These are phyloP conservation scores for Cydia fagiglandana DNA, from an alignment of 1,140 invertebrate genomes.

Conservation along the genomic window DNA sequence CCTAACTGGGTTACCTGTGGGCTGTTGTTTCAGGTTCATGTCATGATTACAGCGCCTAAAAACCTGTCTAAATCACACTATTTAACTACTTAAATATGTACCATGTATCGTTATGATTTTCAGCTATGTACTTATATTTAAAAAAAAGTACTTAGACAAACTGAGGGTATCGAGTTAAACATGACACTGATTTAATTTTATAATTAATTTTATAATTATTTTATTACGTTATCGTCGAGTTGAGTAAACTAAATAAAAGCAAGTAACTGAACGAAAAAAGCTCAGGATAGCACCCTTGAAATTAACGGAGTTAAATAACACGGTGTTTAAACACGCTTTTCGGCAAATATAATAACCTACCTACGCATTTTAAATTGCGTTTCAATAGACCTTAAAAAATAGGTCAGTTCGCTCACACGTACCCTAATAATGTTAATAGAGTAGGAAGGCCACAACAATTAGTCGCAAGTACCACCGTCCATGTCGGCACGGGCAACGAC, in stretches of 20 bases:
- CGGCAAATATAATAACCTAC: not conserved
- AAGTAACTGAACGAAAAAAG: too few species aligned
- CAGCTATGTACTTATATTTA: too few species aligned
- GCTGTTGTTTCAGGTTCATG: not conserved
- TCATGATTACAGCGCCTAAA: not conserved
- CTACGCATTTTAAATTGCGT: not conserved
- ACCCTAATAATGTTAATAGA: conserved; percentile 10
- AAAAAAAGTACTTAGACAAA: too few species aligned
- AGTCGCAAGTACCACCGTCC: conserved; percentile 9
- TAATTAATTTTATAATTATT: too few species aligned
- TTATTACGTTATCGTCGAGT: too few species aligned
- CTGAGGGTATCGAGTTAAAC: too few species aligned
- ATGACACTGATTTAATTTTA: too few species aligned
- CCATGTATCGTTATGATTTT: too few species aligned
- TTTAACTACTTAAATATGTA: too few species aligned
- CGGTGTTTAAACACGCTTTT: not conserved
- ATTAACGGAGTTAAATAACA: too few species aligned
- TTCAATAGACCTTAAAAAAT: not conserved
- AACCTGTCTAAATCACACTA: not conserved
- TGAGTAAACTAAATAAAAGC: too few species aligned
- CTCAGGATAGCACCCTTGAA: too few species aligned
- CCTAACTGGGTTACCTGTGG: not conserved
- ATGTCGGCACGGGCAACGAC: conserved; percentile 11
- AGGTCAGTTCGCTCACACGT: not conserved
- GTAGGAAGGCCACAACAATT: conserved; percentile 15